These are phyloP conservation scores for Irena cyanogastra DNA, from an alignment of 2,113 vertebrate genomes.

Conservation along the genomic window DNA sequence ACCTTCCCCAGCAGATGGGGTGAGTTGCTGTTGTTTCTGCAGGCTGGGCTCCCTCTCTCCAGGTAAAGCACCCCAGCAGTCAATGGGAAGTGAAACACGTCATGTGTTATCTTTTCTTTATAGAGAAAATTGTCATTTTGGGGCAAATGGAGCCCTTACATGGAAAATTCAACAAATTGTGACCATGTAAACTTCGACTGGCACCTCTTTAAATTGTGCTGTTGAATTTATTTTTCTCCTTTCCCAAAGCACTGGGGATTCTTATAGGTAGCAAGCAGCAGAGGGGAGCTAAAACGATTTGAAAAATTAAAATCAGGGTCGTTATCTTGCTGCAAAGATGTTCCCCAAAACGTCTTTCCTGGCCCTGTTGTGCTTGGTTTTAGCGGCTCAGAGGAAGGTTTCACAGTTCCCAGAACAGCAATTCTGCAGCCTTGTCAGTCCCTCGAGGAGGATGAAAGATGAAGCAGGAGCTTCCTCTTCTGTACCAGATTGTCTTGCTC, in stretches of 20 bases:
- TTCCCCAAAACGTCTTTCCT: background rate
- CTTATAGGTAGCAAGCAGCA: background rate
- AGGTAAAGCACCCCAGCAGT: background rate
- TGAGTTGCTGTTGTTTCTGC: background rate
- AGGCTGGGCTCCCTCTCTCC: background rate
- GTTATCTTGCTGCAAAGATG: background rate
- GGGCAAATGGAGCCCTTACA: background rate
- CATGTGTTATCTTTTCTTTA: background rate
- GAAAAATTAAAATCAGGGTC: background rate
- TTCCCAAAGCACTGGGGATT: background rate
- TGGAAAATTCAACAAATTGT: background rate
- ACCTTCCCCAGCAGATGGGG: background rate
- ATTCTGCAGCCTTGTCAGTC: background rate
- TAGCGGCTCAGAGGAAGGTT: background rate
- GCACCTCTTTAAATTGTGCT: background rate
- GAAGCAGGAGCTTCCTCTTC: background rate
- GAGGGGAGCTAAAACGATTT: background rate
- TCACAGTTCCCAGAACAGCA: background rate
- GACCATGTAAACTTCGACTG: background rate
- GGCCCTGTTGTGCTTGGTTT: background rate
- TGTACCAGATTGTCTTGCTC: constrained; percentile 8
- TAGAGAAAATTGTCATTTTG: background rate
- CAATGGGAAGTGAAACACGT: background rate
- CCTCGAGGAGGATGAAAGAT: background rate
- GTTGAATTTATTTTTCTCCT: background rate